Conservation (phyloP, 2,113 vertebrate species). For the Sapayoa aenigma region DNA sequence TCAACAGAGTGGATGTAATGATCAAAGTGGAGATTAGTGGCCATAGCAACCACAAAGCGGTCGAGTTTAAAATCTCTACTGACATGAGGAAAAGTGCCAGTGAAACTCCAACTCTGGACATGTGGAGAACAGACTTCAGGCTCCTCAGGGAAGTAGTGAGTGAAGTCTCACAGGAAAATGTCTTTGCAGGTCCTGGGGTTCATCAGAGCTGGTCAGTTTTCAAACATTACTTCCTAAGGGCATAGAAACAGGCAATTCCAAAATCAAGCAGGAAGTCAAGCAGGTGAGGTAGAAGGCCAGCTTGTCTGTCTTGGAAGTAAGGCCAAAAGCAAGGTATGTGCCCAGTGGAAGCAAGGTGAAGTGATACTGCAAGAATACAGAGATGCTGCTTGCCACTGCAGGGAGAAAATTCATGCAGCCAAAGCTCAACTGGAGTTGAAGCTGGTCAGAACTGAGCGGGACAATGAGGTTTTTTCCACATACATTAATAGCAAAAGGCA, state of each 20-base stretch:
- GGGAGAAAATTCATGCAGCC: background rate
- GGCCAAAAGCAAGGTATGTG: background rate
- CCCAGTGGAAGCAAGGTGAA: background rate
- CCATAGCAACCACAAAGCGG: accelerated
- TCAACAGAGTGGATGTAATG: background rate
- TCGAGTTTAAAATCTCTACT: background rate
- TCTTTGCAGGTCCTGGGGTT: background rate
- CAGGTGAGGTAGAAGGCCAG: background rate
- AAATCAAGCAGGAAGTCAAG: background rate
- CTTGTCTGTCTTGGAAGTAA: background rate
- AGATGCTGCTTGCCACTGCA: background rate
- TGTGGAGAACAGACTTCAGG: background rate
- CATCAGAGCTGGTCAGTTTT: background rate
- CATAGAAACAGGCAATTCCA: background rate
- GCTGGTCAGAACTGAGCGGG: background rate
- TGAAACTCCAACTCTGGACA: background rate
- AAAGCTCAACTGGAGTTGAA: background rate
- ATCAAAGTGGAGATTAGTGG: background rate
- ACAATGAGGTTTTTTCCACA: background rate
- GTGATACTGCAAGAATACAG: background rate
- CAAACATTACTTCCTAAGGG: background rate
- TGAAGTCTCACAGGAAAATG: background rate
- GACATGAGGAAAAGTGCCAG: background rate
- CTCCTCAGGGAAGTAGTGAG: background rate
- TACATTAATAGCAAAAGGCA: background rate